Percentiles rank a stretch among this genome's conserved stretches.
These are phyloP conservation scores for Solenopsis invicta DNA, from an alignment of 1,140 invertebrate species.

Conservation along the genomic window DNA sequence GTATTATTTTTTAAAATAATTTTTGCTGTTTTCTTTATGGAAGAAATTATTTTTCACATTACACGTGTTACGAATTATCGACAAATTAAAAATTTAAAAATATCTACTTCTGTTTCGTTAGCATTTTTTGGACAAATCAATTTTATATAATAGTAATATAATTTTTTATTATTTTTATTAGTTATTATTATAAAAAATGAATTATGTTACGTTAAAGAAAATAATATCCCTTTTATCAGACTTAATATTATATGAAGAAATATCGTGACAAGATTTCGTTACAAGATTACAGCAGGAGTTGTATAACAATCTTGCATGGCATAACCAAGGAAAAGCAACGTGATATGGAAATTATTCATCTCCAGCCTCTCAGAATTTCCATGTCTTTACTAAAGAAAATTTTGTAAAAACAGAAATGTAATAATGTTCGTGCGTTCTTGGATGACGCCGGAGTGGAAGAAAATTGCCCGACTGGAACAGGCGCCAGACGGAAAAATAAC, in stretches of 20 bases:
- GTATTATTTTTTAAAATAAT: background rate
- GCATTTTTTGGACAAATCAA: background rate
- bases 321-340: background rate
- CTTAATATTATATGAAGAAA: background rate
- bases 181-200: background rate
- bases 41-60: background rate
- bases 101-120: background rate
- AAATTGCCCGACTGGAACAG: slow-evolving; percentile 63
- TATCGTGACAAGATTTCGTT: background rate
- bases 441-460: slow-evolving; percentile 30
- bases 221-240: background rate
- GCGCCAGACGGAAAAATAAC: slow-evolving; percentile 46
- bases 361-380: slow-evolving; percentile 13
- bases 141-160: background rate
- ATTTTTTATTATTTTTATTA: slow-evolving; percentile 17
- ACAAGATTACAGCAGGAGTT: background rate
- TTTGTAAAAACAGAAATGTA: slow-evolving; percentile 11
- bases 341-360: slow-evolving; percentile 34
- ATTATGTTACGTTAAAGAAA: background rate
- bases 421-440: slow-evolving; percentile 21
- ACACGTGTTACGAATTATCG: background rate
- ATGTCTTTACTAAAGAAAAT: background rate
- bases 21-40: background rate
- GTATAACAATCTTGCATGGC: slow-evolving; percentile 22
- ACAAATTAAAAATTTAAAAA: background rate